Percentiles rank a stretch among this genome's conserved stretches.
Evolutionary conservation across 2,113 vertebrate genomes (phyloP).

Genomic region (Coreoperca whiteheadi): DNA sequence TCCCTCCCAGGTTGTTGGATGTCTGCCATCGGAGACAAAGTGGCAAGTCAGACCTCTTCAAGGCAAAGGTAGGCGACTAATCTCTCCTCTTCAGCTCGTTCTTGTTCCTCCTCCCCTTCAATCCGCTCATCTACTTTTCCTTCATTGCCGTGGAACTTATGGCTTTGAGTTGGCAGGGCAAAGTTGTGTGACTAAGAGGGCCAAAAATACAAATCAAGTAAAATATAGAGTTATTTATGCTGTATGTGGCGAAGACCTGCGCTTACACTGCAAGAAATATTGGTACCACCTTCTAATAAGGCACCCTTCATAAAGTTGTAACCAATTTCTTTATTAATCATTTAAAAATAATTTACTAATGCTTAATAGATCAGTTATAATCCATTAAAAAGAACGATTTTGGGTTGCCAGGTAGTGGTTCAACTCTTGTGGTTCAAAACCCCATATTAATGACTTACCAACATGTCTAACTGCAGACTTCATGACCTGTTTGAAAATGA

Average conservation of each 20-base stretch:
- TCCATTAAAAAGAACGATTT: background rate
- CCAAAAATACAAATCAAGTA: slow-evolving; percentile 12
- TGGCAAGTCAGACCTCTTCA: slow-evolving; percentile 87
- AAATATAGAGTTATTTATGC: background rate
- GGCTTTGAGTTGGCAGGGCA: slow-evolving; percentile 1
- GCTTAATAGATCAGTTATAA: background rate
- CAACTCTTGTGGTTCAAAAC: too few species aligned
- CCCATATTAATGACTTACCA: background rate
- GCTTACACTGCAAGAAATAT: background rate
- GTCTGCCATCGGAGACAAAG: slow-evolving; percentile 87
- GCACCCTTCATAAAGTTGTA: background rate
- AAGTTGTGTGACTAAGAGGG: background rate
- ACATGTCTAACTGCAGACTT: background rate
- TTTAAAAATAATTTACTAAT: background rate
- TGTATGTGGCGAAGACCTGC: background rate
- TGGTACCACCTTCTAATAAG: background rate
- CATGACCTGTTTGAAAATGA: background rate
- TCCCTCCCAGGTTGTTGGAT: slow-evolving; percentile 87
- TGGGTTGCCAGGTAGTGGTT: background rate
- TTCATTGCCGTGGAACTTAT: slow-evolving; percentile 1
- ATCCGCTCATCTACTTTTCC: slow-evolving; percentile 24
- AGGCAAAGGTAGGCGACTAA: slow-evolving; percentile 84
- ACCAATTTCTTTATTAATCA: background rate
- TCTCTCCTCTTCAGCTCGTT: slow-evolving; percentile 16
- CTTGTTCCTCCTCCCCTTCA: slow-evolving; percentile 32